A percentile compares a stretch with the other conserved stretches of the same genome.
Conservation (phyloP, 2,113 vertebrate genomes). For the Ailurus styani region DNA sequence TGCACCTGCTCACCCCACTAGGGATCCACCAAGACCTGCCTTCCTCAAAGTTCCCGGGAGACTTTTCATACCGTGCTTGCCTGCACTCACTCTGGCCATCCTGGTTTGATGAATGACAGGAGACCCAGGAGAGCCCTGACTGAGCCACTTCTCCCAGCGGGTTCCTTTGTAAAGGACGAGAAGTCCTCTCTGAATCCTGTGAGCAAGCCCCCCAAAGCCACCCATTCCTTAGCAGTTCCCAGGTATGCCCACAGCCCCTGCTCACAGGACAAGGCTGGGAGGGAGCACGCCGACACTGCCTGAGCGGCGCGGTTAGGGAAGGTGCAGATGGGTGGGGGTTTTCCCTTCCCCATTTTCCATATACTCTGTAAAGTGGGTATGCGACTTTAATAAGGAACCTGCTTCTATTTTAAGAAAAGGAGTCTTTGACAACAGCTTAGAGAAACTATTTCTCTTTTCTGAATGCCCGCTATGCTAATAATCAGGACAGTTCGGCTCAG, state of each 20-base stretch:
- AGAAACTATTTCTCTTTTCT: background rate
- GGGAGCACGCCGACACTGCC: fast-evolving
- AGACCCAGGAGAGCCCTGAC: background rate
- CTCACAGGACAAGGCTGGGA: no score
- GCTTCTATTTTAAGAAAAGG: background rate
- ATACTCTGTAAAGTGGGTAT: background rate
- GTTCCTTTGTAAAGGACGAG: background rate
- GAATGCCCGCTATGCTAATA: background rate
- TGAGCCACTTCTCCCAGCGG: background rate
- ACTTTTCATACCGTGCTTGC: background rate
- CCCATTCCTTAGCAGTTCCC: background rate
- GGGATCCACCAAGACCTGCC: background rate
- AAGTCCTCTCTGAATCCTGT: background rate
- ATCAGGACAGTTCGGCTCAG: background rate
- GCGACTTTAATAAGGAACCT: background rate
- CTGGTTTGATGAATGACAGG: background rate
- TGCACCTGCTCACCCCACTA: background rate
- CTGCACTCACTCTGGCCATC: fast-evolving
- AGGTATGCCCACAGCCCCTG: background rate
- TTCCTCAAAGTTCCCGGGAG: background rate
- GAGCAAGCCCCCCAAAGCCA: background rate
- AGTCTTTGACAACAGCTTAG: background rate
- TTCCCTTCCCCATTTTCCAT: background rate
- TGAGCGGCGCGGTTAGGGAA: background rate
- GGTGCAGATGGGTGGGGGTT: background rate